Evolutionary conservation across 2,888 invertebrate genomes (phyloP).

Genomic region (Dolichomitus sp.): DNA sequence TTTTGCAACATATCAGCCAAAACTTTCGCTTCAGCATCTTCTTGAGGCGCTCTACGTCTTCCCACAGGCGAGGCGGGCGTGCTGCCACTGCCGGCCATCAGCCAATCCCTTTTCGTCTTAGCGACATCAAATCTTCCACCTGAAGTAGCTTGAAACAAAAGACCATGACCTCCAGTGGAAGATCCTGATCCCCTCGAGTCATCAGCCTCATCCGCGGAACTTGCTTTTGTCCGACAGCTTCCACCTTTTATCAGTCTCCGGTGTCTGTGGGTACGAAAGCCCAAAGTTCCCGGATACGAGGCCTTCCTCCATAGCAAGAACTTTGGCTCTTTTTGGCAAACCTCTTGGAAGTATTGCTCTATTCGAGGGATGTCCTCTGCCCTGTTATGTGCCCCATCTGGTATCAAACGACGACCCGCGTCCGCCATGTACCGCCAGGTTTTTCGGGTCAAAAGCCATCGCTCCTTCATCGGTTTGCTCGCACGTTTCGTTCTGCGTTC

Average conservation of each 20-base stretch:
- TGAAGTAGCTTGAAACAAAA: constrained; percentile 87
- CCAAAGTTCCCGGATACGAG: constrained; percentile 91
- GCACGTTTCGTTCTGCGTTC: constrained; percentile 88
- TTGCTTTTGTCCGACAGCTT: constrained; percentile 90
- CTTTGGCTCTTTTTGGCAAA: constrained; percentile 92
- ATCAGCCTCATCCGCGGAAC: constrained; percentile 90
- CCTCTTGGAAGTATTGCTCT: constrained; percentile 94
- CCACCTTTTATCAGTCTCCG: constrained; percentile 89
- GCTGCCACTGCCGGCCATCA: constrained; percentile 84
- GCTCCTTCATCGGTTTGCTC: constrained; percentile 90
- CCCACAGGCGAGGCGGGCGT: constrained; percentile 82
- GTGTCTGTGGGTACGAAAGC: constrained; percentile 87
- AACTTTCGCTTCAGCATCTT: constrained; percentile 87
- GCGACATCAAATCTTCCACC: constrained; percentile 91
- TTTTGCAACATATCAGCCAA: constrained; percentile 90
- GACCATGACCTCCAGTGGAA: constrained; percentile 77
- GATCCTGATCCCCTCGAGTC: constrained; percentile 79
- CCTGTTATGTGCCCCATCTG: constrained; percentile 92
- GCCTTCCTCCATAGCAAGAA: constrained; percentile 94
- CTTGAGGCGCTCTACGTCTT: constrained; percentile 73
- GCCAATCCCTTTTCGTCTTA: constrained; percentile 90
- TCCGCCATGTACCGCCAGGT: constrained; percentile 98
- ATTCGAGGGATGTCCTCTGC: constrained; percentile 93
- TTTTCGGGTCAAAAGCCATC: constrained; percentile 95
- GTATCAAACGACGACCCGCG: constrained; percentile 94